Percentiles rank a stretch among this genome's conserved stretches.
Evolutionary conservation across 2,888 invertebrate genomes (phyloP).

Genomic region (Epicampocera succincta): DNA sequence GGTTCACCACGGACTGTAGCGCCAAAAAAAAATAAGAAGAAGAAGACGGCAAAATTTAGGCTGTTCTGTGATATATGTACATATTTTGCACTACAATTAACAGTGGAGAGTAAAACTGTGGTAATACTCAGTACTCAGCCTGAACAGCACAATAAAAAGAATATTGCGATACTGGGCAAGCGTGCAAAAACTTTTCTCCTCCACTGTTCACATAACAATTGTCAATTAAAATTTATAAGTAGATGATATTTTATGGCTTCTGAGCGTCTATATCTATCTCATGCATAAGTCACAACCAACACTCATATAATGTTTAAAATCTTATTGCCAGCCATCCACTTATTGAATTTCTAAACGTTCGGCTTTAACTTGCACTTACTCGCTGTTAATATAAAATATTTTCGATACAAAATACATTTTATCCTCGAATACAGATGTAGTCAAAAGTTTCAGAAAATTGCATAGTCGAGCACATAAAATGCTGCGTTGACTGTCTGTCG

Average conservation of each 20-base stretch:
- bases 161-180: too few species aligned
- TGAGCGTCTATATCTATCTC: constrained; percentile 29
- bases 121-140: too few species aligned
- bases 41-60: constrained; percentile 25
- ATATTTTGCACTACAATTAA: constrained; percentile 26
- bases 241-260: constrained; percentile 63
- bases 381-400: constrained; percentile 12
- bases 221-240: constrained; percentile 54
- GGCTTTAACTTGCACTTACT: constrained; percentile 27
- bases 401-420: constrained; percentile 14
- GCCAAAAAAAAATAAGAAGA: too few species aligned
- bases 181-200: background rate
- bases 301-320: background rate
- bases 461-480: constrained; percentile 16
- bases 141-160: background rate
- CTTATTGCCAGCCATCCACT: constrained; percentile 4
- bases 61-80: constrained; percentile 27
- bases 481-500: constrained; percentile 21
- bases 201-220: constrained; percentile 27
- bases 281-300: constrained; percentile 29
- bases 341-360: constrained; percentile 39
- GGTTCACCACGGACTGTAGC: too few species aligned
- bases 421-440: constrained; percentile 6
- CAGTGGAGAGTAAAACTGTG: constrained; percentile 21
- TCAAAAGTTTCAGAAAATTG: constrained; percentile 44